Percentiles rank a stretch among this genome's conserved stretches.
Conservation (phyloP, 1,140 invertebrate genomes). For the Ceratina calcarata region DNA sequence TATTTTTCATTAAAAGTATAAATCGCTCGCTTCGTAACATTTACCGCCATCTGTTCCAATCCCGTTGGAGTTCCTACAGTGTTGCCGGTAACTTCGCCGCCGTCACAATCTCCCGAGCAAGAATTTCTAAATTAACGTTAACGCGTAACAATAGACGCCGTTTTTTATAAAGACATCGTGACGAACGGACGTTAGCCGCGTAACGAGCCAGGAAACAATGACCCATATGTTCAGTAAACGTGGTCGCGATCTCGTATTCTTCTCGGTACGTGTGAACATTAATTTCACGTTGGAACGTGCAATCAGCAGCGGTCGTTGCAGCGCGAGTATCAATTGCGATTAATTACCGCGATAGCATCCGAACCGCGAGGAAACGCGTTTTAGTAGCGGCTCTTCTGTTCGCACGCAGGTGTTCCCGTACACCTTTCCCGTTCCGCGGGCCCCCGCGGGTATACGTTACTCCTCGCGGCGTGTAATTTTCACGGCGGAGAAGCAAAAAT, state of each 20-base stretch:
- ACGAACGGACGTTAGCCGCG: not conserved
- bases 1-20: no score
- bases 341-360: constrained; percentile 39
- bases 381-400: constrained; percentile 1
- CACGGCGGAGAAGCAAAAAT: not conserved
- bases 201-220: constrained; percentile 19
- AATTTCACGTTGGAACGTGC: constrained; percentile 34
- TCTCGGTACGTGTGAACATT: constrained; percentile 33
- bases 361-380: constrained; percentile 24
- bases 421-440: constrained; percentile 3
- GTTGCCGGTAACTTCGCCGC: no score
- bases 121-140: not conserved
- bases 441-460: not conserved
- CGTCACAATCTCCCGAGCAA: no score
- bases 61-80: no score
- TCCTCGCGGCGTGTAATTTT: constrained; percentile 31
- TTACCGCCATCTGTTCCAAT: no score
- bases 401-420: constrained; percentile 23
- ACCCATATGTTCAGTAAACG: constrained; percentile 17
- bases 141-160: not conserved
- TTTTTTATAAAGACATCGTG: no score
- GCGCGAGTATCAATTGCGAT: constrained; percentile 37
- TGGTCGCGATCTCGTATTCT: not conserved
- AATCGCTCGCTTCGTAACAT: no score
- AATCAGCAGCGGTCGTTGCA: constrained; percentile 26